Conservation (phyloP, 2,113 vertebrate genomes). For the Nerophis lumbriciformis region DNA sequence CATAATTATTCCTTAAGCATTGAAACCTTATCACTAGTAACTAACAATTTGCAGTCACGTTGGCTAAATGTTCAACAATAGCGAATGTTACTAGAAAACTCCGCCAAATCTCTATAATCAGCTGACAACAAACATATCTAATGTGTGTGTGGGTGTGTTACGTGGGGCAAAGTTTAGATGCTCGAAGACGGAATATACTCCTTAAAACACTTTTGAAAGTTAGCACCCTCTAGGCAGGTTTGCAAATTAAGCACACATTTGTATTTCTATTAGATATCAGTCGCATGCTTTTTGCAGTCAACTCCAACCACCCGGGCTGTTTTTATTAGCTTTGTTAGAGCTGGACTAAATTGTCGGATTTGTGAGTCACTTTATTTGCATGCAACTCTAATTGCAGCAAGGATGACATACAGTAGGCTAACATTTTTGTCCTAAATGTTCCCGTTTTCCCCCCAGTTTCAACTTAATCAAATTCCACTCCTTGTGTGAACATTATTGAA, state of each 20-base stretch:
- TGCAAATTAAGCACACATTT: conserved; percentile 6
- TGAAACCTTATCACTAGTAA: too few relatives aligned
- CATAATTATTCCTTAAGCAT: too few relatives aligned
- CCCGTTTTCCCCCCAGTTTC: conserved; percentile 41
- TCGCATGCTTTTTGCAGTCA: conserved; percentile 42
- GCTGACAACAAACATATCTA: too few relatives aligned
- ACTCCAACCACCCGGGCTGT: conserved; percentile 42
- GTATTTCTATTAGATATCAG: conserved; percentile 53
- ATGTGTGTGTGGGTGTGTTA: too few relatives aligned
- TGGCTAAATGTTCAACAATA: too few relatives aligned
- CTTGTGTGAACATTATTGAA: conserved; percentile 59
- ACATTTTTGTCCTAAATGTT: conserved; percentile 33
- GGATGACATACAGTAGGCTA: conserved; percentile 8
- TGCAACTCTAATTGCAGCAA: conserved; percentile 17
- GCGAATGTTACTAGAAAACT: too few relatives aligned
- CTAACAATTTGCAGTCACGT: too few relatives aligned
- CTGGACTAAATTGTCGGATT: conserved; percentile 13
- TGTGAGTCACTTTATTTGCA: conserved; percentile 28
- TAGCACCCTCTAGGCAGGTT: too few relatives aligned
- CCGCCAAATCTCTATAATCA: too few relatives aligned
- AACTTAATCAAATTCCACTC: conserved; percentile 61
- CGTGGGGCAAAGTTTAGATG: too few relatives aligned
- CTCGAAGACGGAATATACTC: too few relatives aligned
- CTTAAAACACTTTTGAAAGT: too few relatives aligned
- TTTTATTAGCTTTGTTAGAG: background rate